A percentile compares a stretch with the other conserved stretches of the same genome.
Conservation (phyloP, 2,113 vertebrate genomes). For the Peromyscus polionotus region DNA sequence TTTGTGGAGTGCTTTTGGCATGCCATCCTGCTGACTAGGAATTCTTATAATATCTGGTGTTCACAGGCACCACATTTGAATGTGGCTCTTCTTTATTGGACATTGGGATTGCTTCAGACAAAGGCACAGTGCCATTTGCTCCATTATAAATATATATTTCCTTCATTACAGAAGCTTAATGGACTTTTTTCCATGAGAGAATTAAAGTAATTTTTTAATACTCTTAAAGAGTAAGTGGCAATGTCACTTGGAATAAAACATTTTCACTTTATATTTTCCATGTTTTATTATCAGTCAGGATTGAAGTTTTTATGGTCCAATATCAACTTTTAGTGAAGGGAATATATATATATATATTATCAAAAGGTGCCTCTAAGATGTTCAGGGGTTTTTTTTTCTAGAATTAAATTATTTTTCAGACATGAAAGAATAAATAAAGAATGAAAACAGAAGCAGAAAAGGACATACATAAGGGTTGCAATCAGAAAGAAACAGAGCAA, state of each 20-base stretch:
- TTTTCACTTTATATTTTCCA: slow-evolving; percentile 65
- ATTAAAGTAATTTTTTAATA: slow-evolving; percentile 73
- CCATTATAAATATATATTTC: slow-evolving; percentile 77
- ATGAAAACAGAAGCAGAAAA: slow-evolving; percentile 17
- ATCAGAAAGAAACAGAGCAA: slow-evolving; percentile 32
- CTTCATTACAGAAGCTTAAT: slow-evolving; percentile 72
- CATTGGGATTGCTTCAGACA: slow-evolving; percentile 48
- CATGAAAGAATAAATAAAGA: background rate
- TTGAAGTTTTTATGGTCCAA: slow-evolving; percentile 37
- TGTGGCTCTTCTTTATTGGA: slow-evolving; percentile 38
- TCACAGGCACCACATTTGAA: background rate
- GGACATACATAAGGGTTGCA: background rate
- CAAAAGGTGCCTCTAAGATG: background rate
- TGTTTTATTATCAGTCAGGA: slow-evolving; percentile 48
- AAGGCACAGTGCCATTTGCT: slow-evolving; percentile 64
- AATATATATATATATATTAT: background rate
- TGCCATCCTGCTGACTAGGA: slow-evolving; percentile 62
- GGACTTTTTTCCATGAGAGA: slow-evolving; percentile 49
- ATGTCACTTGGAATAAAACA: slow-evolving; percentile 58
- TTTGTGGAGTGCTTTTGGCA: slow-evolving; percentile 64
- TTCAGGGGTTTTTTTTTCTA: background rate
- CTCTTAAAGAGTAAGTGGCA: slow-evolving; percentile 58
- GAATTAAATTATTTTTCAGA: slow-evolving; percentile 51
- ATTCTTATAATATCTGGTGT: slow-evolving; percentile 30
- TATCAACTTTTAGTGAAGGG: slow-evolving; percentile 32